Base-by-base conservation (phyloP, 2,888 invertebrate species). In the Leptopilina drosophilae region DNA sequence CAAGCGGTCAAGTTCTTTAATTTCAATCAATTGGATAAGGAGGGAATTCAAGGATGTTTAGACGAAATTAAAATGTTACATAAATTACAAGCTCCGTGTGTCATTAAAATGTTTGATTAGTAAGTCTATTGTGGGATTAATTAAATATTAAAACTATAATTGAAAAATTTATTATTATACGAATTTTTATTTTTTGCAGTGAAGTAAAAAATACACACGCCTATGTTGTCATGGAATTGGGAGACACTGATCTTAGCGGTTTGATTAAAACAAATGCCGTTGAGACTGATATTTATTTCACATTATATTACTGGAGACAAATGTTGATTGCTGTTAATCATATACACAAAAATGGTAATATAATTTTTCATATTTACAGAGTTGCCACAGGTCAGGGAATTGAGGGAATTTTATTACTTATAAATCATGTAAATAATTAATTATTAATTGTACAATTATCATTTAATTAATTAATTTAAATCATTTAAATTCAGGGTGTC, bases 271-370 rank as follows among this genome's bases (percentile, higher is more conserved):
- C 93, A 76, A 92, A 92, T 81, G 85, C 85, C 2, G 87, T 86
- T 75, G 90, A 92, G 83, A 90, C 92, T 5, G 95, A 96, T 76
- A 93, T 95, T n/a, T 95, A 95, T 78, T 95, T 96, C 89, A 94
- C 98, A 78, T 93, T 96, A 84, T 96, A 96, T 91, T 98, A 97
- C 93, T 98, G 98, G 97, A 95, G 95, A 90, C 97, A 98, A 92
- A 99, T 99, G 97, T 93, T 99, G 78, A 94, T 95, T 80, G 97
- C 98, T 49, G 99, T 99, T 5, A 94, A 95, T 87, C 96, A 97
- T 88, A 98, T 99, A 89, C 99, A 99, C 88, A 94, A 95, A 85
- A 94, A 96, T 92, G 98, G 97, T 96, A 92, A 85, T 77, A 6
- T 78, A 65, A 53, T 64, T 67, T 53, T 67, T 79, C 65, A 80